phyloP scores from a whole-genome alignment of 2,888 invertebrate genomes.

The Phanerotoma sp. region DNA sequence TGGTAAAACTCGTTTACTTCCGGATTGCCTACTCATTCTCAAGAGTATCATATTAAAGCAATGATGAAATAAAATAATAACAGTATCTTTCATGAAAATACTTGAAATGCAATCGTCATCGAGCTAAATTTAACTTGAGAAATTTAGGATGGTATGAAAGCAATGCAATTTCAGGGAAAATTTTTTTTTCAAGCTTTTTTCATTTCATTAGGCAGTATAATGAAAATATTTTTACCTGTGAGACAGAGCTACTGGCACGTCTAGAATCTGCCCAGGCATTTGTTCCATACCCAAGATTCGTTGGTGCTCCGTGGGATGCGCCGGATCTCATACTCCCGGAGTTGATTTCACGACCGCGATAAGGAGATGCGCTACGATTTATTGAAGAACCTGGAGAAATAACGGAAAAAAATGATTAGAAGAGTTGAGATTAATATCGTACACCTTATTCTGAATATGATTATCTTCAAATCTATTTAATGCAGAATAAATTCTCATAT shows the following conservation, averaged over 20 bases:
- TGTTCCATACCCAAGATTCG: slow-evolving; percentile 59
- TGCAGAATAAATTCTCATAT: no score
- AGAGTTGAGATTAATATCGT: no score
- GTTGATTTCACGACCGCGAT: slow-evolving; percentile 60
- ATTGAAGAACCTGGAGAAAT: slow-evolving; percentile 37
- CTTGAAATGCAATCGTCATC: neutral
- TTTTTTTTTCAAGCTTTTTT: no score
- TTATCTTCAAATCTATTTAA: no score
- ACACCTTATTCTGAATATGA: no score
- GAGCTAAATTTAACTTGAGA: neutral
- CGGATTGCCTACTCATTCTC: slow-evolving; percentile 5
- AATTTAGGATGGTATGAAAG: neutral
- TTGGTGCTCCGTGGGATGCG: slow-evolving; percentile 56
- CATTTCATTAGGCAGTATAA: no score
- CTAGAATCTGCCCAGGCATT: slow-evolving; percentile 64
- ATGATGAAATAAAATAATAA: no score
- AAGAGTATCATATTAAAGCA: neutral
- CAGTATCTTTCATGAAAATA: neutral
- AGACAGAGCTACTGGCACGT: slow-evolving; percentile 72
- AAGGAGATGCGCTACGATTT: slow-evolving; percentile 65
- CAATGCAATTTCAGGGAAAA: neutral
- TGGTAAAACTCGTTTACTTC: slow-evolving; percentile 3
- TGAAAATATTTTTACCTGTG: slow-evolving; percentile 61
- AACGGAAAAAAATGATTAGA: neutral
- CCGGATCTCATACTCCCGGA: slow-evolving; percentile 58